Base-by-base conservation (phyloP, 2,113 vertebrate genomes). In the Trematocara variabile region DNA sequence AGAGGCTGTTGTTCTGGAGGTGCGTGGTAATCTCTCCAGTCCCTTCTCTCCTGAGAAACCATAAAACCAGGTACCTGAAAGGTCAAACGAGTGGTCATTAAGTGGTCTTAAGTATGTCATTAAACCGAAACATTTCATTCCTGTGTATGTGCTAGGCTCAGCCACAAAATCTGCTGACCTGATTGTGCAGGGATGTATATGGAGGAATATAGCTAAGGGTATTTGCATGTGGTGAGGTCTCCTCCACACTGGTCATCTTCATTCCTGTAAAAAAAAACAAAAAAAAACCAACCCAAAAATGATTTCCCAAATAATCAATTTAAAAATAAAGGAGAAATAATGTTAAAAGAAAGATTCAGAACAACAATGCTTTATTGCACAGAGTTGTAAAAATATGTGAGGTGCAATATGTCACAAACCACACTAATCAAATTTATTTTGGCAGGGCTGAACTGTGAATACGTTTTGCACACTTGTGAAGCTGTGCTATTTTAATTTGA, bases 11-110 rank as follows among this genome's bases (percentile, higher is more conserved):
- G 93, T 30, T 99, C 98, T 1, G 96, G 88, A 9, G 63, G 54
- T 4, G 88, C n/a, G 2, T 84, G 88, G 33, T 96, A 99, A 3
- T 99, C 98, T 90, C 98, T 97, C 98, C 99, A 99, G 83, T 97
- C 96, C 73, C 95, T 96, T 63, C 98, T 95, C 5, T 99, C 99
- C 0, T 97, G 97, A 41, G 97, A 93, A 25, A 97, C 92, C 93
- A 98, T 96, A 87, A 98, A 99, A 91, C 97, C 95, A 0, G 97
- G 94, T 33, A 98, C 96, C 98, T 99, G 92, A 79, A 54, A 33
- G 22, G 78, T 6, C 20, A 25, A 3, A 41, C 5, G 1, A n/a
- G 25, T 2, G 13, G 13, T 79, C 33, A 55, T 25, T 25, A 25
- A 25, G 25, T 25, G 25, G 25, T 25, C 25, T 25, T 25, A 4